Evolutionary conservation across 2,888 invertebrate species (phyloP), one percentile per base, ranked within the genome.

Genomic region (Agonopterix alstromeriana): DNA sequence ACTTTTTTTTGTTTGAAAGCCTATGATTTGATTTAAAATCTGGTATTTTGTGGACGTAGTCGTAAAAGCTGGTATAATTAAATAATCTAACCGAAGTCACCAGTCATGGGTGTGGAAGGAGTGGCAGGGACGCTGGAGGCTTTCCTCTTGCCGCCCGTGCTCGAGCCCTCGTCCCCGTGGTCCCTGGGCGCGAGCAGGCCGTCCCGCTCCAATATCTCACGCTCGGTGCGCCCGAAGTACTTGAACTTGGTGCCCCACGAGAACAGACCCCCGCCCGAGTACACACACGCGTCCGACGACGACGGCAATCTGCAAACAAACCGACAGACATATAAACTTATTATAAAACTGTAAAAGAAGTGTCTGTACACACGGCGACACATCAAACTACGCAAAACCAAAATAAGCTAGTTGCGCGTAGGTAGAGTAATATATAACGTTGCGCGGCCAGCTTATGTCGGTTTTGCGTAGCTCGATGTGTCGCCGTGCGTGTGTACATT

Each of bases 191-290:
- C 87, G 55, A 86, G 67, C 7, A 88, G 65, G 0, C 93, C 93
- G 65, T 93, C 92, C 66, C 97, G 94, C 75, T 95, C 95, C 51
- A 97, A 88, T 53, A 98, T 96, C 88, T 98, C 98, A 43, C 94
- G 91, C 85, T 98, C 97, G 44, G 97, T 97, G 61, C 97, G 91
- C 0, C 98, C 98, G 67, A 95, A 93, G 85, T 98, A 98, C 67
- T 95, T 94, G 82, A 98, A 97, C 86, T 97, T 97, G 35, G 97
- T 97, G 50, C 97, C 97, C 93, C 96, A 95, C 17, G 97, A 97
- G 87, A 97, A 97, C 66, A 97, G 92, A 45, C 97, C 96, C 45
- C 97, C 97, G 47, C 97, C 96, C 11, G 96, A 95, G 56, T 96
- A 94, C 56, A 95, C 95, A 48, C 96, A 94, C 45, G 96, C 96